Evolutionary conservation across 2,797 vertebrate species (phyloP).

Genomic region (Gallirallus australis): DNA sequence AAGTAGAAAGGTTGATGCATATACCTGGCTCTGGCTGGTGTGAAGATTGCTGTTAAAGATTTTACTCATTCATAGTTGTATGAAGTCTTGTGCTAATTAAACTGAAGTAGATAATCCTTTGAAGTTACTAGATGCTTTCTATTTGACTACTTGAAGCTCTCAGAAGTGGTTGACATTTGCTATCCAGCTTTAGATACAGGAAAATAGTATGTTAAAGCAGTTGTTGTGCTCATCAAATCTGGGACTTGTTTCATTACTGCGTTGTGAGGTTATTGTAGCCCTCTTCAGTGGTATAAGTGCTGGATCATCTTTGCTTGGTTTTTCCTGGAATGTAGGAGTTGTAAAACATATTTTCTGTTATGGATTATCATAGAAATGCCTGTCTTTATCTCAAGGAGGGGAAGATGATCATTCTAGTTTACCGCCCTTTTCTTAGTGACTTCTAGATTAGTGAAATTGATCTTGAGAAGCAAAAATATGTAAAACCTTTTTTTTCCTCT

Average conservation of each 20-base stretch:
- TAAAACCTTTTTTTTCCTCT: background rate
- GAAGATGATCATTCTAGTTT: background rate
- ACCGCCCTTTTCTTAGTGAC: background rate
- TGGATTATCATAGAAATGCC: background rate
- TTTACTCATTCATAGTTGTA: background rate
- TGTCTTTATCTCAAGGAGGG: background rate
- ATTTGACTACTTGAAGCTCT: background rate
- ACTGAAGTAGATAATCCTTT: background rate
- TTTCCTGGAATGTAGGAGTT: background rate
- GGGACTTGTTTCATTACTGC: background rate
- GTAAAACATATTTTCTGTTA: background rate
- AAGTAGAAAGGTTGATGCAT: background rate
- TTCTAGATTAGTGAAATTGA: background rate
- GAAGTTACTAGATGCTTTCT: background rate
- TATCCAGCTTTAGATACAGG: fast-evolving
- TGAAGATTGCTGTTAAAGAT: background rate
- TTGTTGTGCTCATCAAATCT: background rate
- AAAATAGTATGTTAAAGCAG: background rate
- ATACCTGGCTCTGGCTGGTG: background rate
- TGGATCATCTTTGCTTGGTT: background rate
- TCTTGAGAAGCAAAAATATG: background rate
- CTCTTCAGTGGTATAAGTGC: background rate
- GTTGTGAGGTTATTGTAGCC: background rate
- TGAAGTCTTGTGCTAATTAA: background rate
- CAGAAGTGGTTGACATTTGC: background rate